Base-by-base conservation (phyloP, 2,888 invertebrate species). In the Plagodis pulveraria region DNA sequence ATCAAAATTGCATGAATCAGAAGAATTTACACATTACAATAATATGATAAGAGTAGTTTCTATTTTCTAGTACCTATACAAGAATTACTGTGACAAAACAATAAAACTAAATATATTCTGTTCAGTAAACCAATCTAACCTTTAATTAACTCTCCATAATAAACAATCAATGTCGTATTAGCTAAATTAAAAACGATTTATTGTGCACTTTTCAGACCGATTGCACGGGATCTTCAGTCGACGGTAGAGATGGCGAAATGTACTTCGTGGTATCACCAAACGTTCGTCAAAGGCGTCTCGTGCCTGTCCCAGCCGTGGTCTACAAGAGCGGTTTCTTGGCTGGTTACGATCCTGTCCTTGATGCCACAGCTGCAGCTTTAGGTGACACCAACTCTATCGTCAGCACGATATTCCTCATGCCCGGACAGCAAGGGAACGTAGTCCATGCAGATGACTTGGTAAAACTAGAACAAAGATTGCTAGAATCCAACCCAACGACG, bases 251-350 rank as follows among this genome's bases (percentile, higher is more conserved):
- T 73, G 97, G 97, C 0, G 97, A 97, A 86, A 94, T 97, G 93
- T 97, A 97, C 84, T 97, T 97, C 84, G 97, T 96, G 36, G 97
- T 96, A 0, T 95, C 96, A 44, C 97, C 96, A 0, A 96, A 95
- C 6, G 95, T 96, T 2, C 94, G 97, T 33, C 96, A 97, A 80
- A 94, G 96, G 36, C 94, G 97, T 49, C 88, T 98, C 6, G 95
- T 98, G 0, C 97, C 97, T 0, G 96, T 98, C 5, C 97, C 97
- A 0, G 97, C 97, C 0, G 96, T 95, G 0, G 95, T 97, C 0
- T 97, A 95, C 89, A 94, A 95, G 67, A 92, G 93, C 6, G 96
- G 96, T 7, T 97, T 98, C 70, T 88, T 96, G 33, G 97, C 97
- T 1, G 97, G 97, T 8, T 98, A 97, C 77, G 97, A 98, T 71